A percentile compares a stretch with the other conserved stretches of the same genome.
These are phyloP conservation scores for Altica lythri DNA, from an alignment of 2,888 invertebrate species.

Conservation along the genomic window DNA sequence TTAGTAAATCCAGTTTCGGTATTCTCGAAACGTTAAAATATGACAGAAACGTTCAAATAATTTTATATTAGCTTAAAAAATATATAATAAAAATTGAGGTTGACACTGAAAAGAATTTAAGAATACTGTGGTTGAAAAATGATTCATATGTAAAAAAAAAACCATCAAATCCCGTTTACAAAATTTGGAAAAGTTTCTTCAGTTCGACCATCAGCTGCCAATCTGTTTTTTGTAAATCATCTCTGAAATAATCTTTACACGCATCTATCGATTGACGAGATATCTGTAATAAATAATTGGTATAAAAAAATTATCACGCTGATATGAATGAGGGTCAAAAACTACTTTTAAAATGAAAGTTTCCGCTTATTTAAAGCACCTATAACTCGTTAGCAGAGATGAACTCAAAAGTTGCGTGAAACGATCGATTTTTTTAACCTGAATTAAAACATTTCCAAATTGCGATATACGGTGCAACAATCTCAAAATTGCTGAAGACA, in stretches of 20 bases:
- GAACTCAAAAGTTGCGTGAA: too few species aligned
- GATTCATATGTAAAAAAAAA: slow-evolving; percentile 14
- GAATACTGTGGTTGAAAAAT: slow-evolving; percentile 23
- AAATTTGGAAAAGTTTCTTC: slow-evolving; percentile 95
- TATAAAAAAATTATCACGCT: too few species aligned
- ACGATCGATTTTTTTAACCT: too few species aligned
- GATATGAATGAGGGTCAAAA: too few species aligned
- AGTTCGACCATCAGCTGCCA: slow-evolving; percentile 99
- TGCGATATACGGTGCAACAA: too few species aligned
- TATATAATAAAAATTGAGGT: not conserved
- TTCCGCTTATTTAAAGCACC: too few species aligned
- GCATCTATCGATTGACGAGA: slow-evolving; percentile 98
- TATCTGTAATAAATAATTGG: slow-evolving; percentile 72
- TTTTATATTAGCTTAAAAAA: slow-evolving; percentile 6
- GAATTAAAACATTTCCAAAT: too few species aligned
- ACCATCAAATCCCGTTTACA: slow-evolving; percentile 62
- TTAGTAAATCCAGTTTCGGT: too few species aligned
- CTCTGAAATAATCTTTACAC: slow-evolving; percentile 98
- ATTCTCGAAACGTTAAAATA: not conserved
- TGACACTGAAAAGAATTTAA: slow-evolving; percentile 1
- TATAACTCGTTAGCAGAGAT: too few species aligned
- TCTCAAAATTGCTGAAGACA: too few species aligned
- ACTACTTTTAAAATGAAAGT: too few species aligned
- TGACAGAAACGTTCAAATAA: slow-evolving; percentile 2
- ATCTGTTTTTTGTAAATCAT: slow-evolving; percentile 94